Base-by-base conservation (phyloP, 2,797 vertebrate genomes). In the Smutsia temminckii region DNA sequence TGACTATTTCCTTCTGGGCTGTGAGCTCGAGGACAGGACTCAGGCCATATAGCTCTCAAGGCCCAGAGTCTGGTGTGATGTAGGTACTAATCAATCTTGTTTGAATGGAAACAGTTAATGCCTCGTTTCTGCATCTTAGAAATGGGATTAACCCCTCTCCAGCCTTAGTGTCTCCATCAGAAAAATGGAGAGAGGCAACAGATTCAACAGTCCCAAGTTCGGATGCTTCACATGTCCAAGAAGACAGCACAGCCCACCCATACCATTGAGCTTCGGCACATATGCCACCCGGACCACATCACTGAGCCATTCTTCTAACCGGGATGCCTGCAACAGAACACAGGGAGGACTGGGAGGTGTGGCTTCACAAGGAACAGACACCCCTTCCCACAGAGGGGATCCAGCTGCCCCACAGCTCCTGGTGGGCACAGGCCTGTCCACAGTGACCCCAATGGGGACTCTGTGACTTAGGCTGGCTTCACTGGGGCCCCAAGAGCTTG, bases 221-320 rank as follows among this genome's bases (percentile, higher is more conserved):
- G 66, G 84, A 46, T 7, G 8, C 25, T 66, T 14, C 11, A 1
- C 0, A 7, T 37, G 37, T 68, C 68, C 55, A 57, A 72, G 40
- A 40, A 49, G 63, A 71, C 7, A 74, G 29, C 13, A 6, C 14
- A 84, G 64, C 8, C 29, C 2, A 0, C 14, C 5, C 63, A 0
- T 98, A 99, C 98, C 97, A 0, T 98, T 97, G 32, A 99, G 1
- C 61, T 81, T 86, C 0, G 97, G 97, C 4, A 98, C 3, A 0
- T 98, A 98, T 0, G 55, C 77, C 10, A 13, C 40, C 1, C 0
- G 2, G 3, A 98, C 49, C 51, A 98, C 17, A 0, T 92, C 27
- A 5, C 64, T 85, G 84, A 98, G 37, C 98, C 98, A 98, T 10
- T 55, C 96, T 57, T 95, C 23, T 0, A 99, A 49, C 0, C 0